These are phyloP conservation scores for Netelia inedita DNA, from an alignment of 2,888 invertebrate genomes.

Conservation along the genomic window DNA sequence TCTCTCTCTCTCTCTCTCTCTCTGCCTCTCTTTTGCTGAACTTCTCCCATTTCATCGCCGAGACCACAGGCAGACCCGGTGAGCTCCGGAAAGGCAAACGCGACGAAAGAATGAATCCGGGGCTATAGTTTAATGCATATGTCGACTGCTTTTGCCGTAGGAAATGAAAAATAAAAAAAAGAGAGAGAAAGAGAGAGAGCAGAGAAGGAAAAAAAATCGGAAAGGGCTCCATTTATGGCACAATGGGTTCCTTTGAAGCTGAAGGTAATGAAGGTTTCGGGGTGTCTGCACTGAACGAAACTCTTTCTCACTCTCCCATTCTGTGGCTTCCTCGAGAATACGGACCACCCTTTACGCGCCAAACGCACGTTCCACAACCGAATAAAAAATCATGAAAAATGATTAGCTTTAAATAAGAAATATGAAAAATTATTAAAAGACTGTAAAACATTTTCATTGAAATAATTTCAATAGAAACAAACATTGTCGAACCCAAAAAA, in stretches of 20 bases:
- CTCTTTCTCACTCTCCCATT: constrained; percentile 15
- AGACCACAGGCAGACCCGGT: constrained; percentile 4
- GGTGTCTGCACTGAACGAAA: constrained; percentile 75
- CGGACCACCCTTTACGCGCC: no score
- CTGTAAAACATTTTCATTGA: no score
- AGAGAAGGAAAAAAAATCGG: constrained; percentile 46
- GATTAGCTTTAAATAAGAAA: background rate
- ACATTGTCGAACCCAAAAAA: no score
- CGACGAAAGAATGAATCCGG: constrained; percentile 75
- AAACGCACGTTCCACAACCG: no score
- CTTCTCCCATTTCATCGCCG: constrained; percentile 45
- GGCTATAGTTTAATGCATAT: constrained; percentile 64
- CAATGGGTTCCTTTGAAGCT: constrained; percentile 81
- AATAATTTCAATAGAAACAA: no score
- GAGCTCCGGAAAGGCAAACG: constrained; percentile 77
- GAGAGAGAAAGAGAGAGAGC: constrained; percentile 57
- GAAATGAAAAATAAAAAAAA: constrained; percentile 66
- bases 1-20: constrained; percentile 35
- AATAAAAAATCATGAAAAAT: background rate
- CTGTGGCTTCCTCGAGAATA: no score
- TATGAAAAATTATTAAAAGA: no score
- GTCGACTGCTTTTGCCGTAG: constrained; percentile 54
- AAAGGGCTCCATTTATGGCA: constrained; percentile 80
- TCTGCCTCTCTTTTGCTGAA: constrained; percentile 38
- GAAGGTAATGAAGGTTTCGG: constrained; percentile 81